A percentile compares a stretch with the other conserved stretches of the same genome.
Conservation (phyloP, 2,888 invertebrate genomes). For the Lepidonotus clava region DNA sequence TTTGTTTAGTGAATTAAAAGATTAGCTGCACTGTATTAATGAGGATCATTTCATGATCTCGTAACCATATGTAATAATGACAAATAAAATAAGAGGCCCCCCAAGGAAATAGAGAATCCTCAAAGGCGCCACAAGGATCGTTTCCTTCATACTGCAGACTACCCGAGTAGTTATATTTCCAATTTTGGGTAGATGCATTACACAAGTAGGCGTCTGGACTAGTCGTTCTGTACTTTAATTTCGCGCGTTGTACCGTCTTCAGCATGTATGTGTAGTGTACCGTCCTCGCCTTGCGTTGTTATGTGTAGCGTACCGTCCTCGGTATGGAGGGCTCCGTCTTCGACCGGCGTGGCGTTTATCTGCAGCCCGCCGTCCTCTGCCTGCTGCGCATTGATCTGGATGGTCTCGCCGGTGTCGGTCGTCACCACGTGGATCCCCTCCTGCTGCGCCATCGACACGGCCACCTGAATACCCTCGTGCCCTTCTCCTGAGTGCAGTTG, state of each 20-base stretch:
- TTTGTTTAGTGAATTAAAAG: too few relatives aligned
- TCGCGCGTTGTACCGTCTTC: constrained; percentile 35
- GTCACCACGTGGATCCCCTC: constrained; percentile 54
- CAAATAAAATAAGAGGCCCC: too few relatives aligned
- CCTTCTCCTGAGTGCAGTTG: constrained; percentile 11
- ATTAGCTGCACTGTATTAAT: too few relatives aligned
- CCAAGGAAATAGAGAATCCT: too few relatives aligned
- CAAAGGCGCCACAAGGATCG: too few relatives aligned
- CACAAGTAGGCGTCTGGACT: background rate
- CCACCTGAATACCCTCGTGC: constrained; percentile 53
- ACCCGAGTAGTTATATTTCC: too few relatives aligned
- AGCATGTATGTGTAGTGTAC: constrained; percentile 23
- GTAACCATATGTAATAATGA: too few relatives aligned
- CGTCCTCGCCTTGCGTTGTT: constrained; percentile 21
- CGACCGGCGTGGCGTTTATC: constrained; percentile 14
- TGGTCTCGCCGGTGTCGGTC: constrained; percentile 47
- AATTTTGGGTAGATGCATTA: too few relatives aligned
- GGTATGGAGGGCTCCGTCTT: background rate
- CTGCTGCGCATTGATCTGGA: constrained; percentile 35
- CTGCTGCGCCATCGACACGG: constrained; percentile 54
- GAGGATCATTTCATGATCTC: too few relatives aligned
- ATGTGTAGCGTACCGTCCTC: constrained; percentile 42
- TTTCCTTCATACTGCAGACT: too few relatives aligned
- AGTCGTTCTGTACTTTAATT: constrained; percentile 16
- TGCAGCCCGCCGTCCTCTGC: background rate